Evolutionary conservation across 2,888 invertebrate genomes (phyloP).

Genomic region (Agrilus mali): DNA sequence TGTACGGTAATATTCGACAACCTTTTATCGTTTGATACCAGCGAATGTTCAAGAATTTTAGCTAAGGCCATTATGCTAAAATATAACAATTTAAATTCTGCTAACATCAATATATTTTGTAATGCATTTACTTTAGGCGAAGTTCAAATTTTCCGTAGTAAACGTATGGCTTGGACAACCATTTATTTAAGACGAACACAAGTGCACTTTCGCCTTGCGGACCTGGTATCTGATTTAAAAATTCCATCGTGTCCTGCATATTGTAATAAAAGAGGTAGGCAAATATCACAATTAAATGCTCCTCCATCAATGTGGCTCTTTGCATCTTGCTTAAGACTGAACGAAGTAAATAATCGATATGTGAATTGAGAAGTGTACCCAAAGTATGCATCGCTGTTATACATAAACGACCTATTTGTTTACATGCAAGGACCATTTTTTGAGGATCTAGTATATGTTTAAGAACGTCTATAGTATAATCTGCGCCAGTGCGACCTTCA

Average conservation of each 20-base stretch:
- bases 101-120: neutral
- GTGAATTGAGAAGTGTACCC: slow-evolving; percentile 8
- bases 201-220: slow-evolving; percentile 14
- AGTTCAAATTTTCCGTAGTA: slow-evolving; percentile 9
- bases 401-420: slow-evolving; percentile 12
- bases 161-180: slow-evolving; percentile 8
- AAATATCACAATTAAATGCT: slow-evolving; percentile 12
- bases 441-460: slow-evolving; percentile 12
- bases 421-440: slow-evolving; percentile 9
- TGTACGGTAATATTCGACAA: slow-evolving; percentile 5
- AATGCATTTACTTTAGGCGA: slow-evolving; percentile 10
- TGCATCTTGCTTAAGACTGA: slow-evolving; percentile 13
- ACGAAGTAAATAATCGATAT: slow-evolving; percentile 10
- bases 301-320: slow-evolving; percentile 9
- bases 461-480: slow-evolving; percentile 12
- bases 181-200: slow-evolving; percentile 11
- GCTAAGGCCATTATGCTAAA: slow-evolving; percentile 12
- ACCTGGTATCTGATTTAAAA: slow-evolving; percentile 14
- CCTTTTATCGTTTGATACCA: slow-evolving; percentile 10
- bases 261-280: slow-evolving; percentile 13
- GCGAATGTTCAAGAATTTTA: slow-evolving; percentile 10
- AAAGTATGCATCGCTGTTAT: slow-evolving; percentile 12
- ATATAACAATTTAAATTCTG: slow-evolving; percentile 1
- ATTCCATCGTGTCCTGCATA: slow-evolving; percentile 9
- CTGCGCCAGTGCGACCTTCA: slow-evolving; percentile 11